Base-by-base conservation (phyloP, 2,888 invertebrate genomes). In the Melieria omissa region DNA sequence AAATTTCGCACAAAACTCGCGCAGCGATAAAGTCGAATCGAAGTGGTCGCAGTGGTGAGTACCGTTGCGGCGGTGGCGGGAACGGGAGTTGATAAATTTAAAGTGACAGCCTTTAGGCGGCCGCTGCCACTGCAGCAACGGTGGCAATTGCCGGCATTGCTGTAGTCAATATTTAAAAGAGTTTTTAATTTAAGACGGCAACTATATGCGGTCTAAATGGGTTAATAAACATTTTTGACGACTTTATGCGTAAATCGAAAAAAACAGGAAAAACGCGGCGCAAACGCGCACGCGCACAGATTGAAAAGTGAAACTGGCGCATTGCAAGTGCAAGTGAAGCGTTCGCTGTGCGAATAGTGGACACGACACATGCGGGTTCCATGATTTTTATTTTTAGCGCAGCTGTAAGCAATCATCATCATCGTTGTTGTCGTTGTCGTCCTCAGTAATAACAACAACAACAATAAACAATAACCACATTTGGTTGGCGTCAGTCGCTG, bases 181-280 rank as follows among this genome's bases (percentile, higher is more conserved):
- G 14, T 42, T 65, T 46, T 29, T 29, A 14, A 64, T 49, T 52
- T 52, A 45, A 46, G 46, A 65, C n/a, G 55, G 16, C 29, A 45
- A 4, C 41, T 5, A 42, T 58, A 58, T 58, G 42, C 44, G 12
- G 63, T 6, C 5, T 16, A 60, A 67, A 60, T 60, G 9, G 12
- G 2, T 60, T 67, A 14, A 49, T 49, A 57, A 9, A 41, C 2
- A 66, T 52, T 52, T 45, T 67, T 60, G n/a, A 60, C 49, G 44
- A 67, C 3, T 67, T 67, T 61, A 42, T 67, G 66, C 41, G 14
- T 46, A 58, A 66, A 66, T 46, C 47, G 8, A 57, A 49, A 57
- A 49, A 29, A 29, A 29, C 29, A 29, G 29, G 29, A 29, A 29
- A 29, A 29, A 29, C 29, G 29, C 29, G 29, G 29, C 29, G 29